phyloP scores from a whole-genome alignment of 2,888 invertebrate species.

The Creontiades dilutus region DNA sequence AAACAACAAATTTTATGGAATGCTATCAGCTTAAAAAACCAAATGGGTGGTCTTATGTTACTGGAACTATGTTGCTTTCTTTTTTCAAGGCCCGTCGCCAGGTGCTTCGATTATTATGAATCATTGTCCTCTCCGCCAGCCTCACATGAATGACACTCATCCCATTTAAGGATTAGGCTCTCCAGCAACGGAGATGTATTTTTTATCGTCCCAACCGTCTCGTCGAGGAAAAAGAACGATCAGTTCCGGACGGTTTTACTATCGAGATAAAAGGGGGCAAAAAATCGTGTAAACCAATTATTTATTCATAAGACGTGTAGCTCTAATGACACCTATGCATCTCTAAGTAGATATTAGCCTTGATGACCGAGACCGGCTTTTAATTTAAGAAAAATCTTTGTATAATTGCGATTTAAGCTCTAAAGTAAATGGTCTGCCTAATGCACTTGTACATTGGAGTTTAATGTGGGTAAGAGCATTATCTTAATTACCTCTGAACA shows the following conservation, averaged over 20 bases:
- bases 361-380: conserved; percentile 39
- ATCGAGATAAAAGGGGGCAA: conserved; percentile 25
- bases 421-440: background rate
- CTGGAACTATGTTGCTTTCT: background rate
- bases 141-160: conserved; percentile 27
- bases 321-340: conserved; percentile 52
- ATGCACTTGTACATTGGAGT: conserved; percentile 19
- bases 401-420: conserved; percentile 11
- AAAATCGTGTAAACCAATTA: conserved; percentile 50
- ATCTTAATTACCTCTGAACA: background rate
- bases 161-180: conserved; percentile 32
- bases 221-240: conserved; percentile 23
- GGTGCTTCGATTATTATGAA: conserved; percentile 36
- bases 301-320: conserved; percentile 43
- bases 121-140: background rate
- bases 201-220: conserved; percentile 15
- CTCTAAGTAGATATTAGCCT: conserved; percentile 31
- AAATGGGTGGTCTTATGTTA: conserved; percentile 24
- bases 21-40: background rate
- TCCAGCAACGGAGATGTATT: background rate
- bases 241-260: conserved; percentile 23
- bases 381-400: conserved; percentile 31
- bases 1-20: no score
- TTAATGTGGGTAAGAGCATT: conserved; percentile 5
- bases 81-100: background rate